Evolutionary conservation across 2,888 invertebrate species (phyloP).

Genomic region (Adelphocoris suturalis): DNA sequence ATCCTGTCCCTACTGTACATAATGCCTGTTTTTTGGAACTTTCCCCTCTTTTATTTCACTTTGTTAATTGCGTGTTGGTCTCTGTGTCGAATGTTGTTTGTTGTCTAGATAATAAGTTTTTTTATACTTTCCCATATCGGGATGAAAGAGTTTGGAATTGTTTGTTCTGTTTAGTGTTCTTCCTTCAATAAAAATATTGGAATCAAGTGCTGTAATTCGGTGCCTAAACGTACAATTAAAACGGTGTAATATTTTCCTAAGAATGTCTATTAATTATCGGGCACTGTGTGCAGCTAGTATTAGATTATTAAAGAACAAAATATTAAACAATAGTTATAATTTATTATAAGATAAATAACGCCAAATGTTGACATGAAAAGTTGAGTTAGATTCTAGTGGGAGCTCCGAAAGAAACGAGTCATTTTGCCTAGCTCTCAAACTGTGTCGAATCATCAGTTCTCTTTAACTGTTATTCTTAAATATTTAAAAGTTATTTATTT

Average conservation of each 20-base stretch:
- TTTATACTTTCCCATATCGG: constrained; percentile 2
- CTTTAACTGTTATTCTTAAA: constrained; percentile 27
- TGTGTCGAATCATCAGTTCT: background rate
- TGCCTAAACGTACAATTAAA: background rate
- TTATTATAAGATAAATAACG: constrained; percentile 13
- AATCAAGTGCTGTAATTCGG: constrained; percentile 24
- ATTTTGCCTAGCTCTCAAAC: background rate
- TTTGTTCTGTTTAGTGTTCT: background rate
- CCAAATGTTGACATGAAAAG: constrained; percentile 21
- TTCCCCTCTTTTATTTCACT: background rate
- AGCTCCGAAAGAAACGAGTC: constrained; percentile 22
- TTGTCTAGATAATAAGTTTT: constrained; percentile 4
- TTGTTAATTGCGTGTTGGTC: background rate
- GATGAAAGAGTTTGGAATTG: background rate
- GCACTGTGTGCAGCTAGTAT: background rate
- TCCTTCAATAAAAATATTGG: background rate
- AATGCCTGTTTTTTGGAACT: background rate
- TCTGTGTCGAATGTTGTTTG: background rate
- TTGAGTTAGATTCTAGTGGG: background rate
- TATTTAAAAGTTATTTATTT: constrained; percentile 60
- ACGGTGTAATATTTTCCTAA: constrained; percentile 2
- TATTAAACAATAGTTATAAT: background rate
- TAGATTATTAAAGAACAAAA: background rate
- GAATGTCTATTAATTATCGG: background rate
- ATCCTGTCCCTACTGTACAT: background rate